These are phyloP conservation scores for Phylloscopus whistleri DNA, from an alignment of 2,113 vertebrate species.

Conservation along the genomic window DNA sequence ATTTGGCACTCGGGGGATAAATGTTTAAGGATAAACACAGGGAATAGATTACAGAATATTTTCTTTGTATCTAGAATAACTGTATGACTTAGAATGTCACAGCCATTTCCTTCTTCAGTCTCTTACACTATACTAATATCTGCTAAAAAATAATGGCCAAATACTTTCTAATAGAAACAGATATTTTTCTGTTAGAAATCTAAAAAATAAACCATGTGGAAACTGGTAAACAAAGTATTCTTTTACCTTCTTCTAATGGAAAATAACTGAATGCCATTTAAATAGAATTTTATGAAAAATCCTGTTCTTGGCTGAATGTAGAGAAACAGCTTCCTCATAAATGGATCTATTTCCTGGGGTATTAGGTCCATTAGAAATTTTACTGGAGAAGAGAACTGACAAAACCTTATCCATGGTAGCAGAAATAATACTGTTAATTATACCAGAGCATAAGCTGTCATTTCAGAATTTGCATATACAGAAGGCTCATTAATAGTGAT, in stretches of 20 bases:
- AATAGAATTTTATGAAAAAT: neutral
- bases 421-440: slow-evolving; percentile 23
- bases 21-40: neutral
- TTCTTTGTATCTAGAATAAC: neutral
- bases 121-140: neutral
- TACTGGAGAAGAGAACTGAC: neutral
- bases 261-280: neutral
- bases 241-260: neutral
- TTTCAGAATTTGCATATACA: slow-evolving; percentile 20
- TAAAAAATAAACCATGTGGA: neutral
- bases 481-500: neutral
- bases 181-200: neutral
- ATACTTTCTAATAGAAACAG: neutral
- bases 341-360: neutral
- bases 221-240: neutral
- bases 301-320: neutral
- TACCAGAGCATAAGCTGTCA: neutral
- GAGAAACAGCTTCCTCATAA: neutral
- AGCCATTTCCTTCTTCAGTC: neutral
- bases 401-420: neutral
- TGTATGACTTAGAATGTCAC: neutral
- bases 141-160: neutral
- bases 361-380: neutral
- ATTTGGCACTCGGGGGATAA: neutral
- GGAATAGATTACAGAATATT: neutral